A percentile compares a stretch with the other conserved stretches of the same genome.
Evolutionary conservation across 2,113 vertebrate species (phyloP).

Genomic region (Donacobius atricapilla): DNA sequence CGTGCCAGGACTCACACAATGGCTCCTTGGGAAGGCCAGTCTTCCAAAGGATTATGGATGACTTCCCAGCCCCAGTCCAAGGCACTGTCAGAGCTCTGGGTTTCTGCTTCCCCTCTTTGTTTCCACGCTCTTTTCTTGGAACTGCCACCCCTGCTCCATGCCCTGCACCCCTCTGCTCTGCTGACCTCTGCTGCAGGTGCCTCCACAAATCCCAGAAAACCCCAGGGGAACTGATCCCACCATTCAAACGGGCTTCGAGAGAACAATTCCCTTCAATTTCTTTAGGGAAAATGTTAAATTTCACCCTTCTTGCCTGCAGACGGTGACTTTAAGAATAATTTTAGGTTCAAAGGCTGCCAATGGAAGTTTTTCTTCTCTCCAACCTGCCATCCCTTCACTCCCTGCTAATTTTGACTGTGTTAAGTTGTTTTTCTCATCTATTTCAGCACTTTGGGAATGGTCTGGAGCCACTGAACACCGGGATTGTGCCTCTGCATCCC

Average conservation of each 20-base stretch:
- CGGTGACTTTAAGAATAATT: neutral
- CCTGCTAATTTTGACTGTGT: neutral
- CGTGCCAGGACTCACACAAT: conserved; percentile 26
- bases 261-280: neutral
- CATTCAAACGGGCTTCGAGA: accelerated
- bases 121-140: neutral
- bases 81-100: conserved; percentile 2
- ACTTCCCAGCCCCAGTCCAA: conserved; percentile 51
- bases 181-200: neutral
- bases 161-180: neutral
- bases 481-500: neutral
- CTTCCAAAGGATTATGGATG: conserved; percentile 8
- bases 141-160: neutral
- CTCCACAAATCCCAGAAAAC: neutral
- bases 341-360: neutral
- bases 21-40: neutral
- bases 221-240: neutral
- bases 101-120: conserved; percentile 58
- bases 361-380: neutral
- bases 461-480: neutral
- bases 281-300: neutral
- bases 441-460: neutral
- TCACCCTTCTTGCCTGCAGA: neutral
- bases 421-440: neutral
- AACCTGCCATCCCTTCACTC: neutral